A percentile compares a stretch with the other conserved stretches of the same genome.
Evolutionary conservation across 2,113 vertebrate species (phyloP).

Genomic region (Sinocyclocheilus grahami): DNA sequence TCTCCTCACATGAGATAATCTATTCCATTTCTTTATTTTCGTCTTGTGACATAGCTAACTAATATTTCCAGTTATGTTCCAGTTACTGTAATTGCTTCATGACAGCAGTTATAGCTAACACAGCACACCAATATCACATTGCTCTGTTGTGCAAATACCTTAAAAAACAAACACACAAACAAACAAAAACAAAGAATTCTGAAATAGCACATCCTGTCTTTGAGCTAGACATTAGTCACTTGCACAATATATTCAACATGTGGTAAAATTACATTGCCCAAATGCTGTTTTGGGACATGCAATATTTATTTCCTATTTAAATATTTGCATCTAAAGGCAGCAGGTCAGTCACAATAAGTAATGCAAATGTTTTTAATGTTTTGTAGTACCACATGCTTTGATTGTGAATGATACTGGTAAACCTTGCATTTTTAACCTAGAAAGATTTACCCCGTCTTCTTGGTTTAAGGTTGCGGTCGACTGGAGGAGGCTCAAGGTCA

Average conservation of each 20-base stretch:
- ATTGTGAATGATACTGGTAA: not conserved
- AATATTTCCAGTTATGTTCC: not conserved
- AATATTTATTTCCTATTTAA: not conserved
- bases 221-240: not conserved
- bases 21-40: not conserved
- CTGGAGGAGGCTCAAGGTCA: slow-evolving; percentile 86
- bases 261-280: not conserved
- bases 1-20: not conserved
- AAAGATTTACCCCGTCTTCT: slow-evolving; percentile 83
- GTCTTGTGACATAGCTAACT: not conserved
- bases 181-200: not conserved
- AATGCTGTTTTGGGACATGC: not conserved
- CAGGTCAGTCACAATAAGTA: not conserved
- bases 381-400: not conserved
- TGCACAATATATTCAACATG: not conserved
- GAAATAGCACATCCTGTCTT: slow-evolving; percentile 15
- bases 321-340: not conserved
- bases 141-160: not conserved
- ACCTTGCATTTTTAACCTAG: not conserved
- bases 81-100: not conserved
- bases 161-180: not conserved
- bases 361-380: not conserved
- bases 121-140: not conserved
- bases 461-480: slow-evolving; percentile 95
- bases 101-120: not conserved